A percentile compares a stretch with the other conserved stretches of the same genome.
These are phyloP conservation scores for Anabacerthia variegaticeps DNA, from an alignment of 2,797 vertebrate species.

Conservation along the genomic window DNA sequence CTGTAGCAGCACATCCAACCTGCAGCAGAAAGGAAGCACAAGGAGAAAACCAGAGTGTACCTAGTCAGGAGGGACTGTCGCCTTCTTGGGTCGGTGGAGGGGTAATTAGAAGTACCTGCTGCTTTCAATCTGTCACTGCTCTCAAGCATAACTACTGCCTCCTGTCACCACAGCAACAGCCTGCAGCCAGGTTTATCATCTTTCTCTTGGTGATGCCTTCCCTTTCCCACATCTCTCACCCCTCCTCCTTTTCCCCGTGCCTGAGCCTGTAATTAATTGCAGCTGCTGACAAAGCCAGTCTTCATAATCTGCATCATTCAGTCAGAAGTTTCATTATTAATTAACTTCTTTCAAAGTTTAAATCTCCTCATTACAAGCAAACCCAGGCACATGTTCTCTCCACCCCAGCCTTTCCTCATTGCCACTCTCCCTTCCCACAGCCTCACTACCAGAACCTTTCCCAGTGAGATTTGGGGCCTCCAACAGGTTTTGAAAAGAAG, in stretches of 20 bases:
- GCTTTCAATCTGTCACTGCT: not conserved
- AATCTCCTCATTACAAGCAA: slow-evolving; percentile 71
- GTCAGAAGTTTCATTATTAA: slow-evolving; percentile 73
- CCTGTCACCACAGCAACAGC: slow-evolving; percentile 60
- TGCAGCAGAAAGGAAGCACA: not conserved
- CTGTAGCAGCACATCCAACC: not conserved
- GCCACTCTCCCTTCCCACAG: not conserved
- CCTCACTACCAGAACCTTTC: not conserved
- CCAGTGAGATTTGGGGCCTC: not conserved
- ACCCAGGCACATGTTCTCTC: not conserved
- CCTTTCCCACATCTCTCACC: not conserved
- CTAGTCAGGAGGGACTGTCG: not conserved
- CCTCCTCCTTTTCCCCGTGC: slow-evolving; percentile 27
- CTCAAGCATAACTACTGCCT: slow-evolving; percentile 13
- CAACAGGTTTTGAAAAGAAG: not conserved
- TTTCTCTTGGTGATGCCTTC: slow-evolving; percentile 10
- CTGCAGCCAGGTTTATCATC: slow-evolving; percentile 60
- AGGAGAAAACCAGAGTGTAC: not conserved
- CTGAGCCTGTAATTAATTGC: slow-evolving; percentile 78
- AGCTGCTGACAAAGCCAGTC: slow-evolving; percentile 69
- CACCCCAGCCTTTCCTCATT: not conserved
- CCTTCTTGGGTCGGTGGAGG: not conserved
- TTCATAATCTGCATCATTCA: slow-evolving; percentile 65
- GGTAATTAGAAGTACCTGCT: slow-evolving; percentile 54
- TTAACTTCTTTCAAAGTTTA: slow-evolving; percentile 77